These are phyloP conservation scores for Hydrotaea diabolus DNA, from an alignment of 2,888 invertebrate species.

Conservation along the genomic window DNA sequence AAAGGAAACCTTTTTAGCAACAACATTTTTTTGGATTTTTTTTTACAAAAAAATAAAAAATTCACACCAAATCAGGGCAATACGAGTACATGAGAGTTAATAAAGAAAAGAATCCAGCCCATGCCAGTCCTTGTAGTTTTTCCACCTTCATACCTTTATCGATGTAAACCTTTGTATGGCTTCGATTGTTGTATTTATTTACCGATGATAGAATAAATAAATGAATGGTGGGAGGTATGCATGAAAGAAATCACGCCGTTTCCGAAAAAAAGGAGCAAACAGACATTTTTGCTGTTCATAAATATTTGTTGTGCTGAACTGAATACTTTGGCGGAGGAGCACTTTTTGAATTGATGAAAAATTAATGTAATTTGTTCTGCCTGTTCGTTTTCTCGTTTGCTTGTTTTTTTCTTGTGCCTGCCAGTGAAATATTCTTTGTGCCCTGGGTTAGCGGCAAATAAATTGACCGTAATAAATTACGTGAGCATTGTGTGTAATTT, in stretches of 20 bases:
- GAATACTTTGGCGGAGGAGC: background rate
- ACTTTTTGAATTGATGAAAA: constrained; percentile 43
- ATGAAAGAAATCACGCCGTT: background rate
- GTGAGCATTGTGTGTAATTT: constrained; percentile 16
- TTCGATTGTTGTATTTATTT: constrained; percentile 10
- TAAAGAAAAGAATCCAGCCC: background rate
- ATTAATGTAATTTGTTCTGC: constrained; percentile 41
- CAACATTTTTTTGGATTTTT: constrained; percentile 7
- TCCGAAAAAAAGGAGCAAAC: background rate
- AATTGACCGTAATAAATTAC: constrained; percentile 23
- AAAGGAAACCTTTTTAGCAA: constrained; percentile 5
- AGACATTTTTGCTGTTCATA: background rate
- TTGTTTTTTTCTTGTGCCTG: background rate
- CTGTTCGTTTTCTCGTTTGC: background rate
- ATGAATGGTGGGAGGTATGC: background rate
- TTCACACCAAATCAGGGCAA: background rate
- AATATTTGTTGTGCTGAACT: background rate
- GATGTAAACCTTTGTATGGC: constrained; percentile 9
- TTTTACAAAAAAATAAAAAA: background rate
- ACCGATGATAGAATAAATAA: constrained; percentile 31
- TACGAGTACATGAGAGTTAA: constrained; percentile 37
- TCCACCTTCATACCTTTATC: constrained; percentile 4
- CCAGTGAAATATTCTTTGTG: background rate
- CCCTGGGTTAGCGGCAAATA: constrained; percentile 8
- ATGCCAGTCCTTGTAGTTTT: background rate